These are phyloP conservation scores for Drosophila rhopaloa DNA, from an alignment of 1,140 invertebrate genomes.

Conservation along the genomic window DNA sequence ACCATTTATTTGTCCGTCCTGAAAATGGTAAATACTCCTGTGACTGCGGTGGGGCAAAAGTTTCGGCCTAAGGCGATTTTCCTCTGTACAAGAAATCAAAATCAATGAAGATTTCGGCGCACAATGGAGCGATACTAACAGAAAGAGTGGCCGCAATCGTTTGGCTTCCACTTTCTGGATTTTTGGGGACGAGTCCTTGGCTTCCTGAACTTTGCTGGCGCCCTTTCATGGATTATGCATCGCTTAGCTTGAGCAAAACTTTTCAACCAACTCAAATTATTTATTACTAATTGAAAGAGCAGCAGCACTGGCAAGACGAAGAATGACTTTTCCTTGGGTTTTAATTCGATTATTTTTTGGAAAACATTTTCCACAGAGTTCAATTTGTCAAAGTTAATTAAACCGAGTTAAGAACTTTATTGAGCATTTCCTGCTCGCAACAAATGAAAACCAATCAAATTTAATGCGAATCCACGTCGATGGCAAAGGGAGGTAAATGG, in stretches of 20 bases:
- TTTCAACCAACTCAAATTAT: conserved; percentile 52
- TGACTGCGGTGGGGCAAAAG: conserved; percentile 32
- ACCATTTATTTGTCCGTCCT: conserved; percentile 73
- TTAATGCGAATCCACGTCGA: conserved; percentile 37
- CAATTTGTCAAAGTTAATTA: conserved; percentile 67
- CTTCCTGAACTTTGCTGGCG: conserved; percentile 48
- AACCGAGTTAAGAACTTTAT: conserved; percentile 55
- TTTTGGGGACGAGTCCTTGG: conserved; percentile 24
- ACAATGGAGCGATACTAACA: conserved; percentile 32
- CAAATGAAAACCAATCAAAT: conserved; percentile 69
- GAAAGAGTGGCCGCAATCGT: conserved; percentile 21
- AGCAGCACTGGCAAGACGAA: background rate
- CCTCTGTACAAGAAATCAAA: conserved; percentile 66
- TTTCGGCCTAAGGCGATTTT: conserved; percentile 72
- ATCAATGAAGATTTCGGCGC: conserved; percentile 71
- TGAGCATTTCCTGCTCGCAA: conserved; percentile 52
- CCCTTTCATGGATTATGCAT: conserved; percentile 46
- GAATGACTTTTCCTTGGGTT: conserved; percentile 28
- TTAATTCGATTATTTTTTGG: conserved; percentile 43
- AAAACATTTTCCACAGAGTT: conserved; percentile 43
- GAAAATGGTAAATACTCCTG: conserved; percentile 33
- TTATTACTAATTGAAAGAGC: conserved; percentile 59
- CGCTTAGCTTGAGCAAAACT: conserved; percentile 38
- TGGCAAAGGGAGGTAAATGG: conserved; percentile 19
- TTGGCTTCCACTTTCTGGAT: conserved; percentile 55